These are phyloP conservation scores for Sylvietta virens DNA, from an alignment of 2,113 vertebrate species.

Conservation along the genomic window DNA sequence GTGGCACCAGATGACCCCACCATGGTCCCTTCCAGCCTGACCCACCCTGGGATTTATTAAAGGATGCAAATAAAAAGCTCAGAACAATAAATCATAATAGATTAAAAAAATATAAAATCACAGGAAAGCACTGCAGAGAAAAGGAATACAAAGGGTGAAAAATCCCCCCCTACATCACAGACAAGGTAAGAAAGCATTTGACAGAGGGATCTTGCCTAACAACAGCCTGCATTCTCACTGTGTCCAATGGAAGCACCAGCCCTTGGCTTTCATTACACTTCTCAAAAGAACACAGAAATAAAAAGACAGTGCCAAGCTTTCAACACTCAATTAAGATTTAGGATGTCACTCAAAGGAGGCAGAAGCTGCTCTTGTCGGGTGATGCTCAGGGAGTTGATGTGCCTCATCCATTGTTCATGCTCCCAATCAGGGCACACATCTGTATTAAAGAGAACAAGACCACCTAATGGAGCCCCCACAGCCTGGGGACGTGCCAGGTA, in stretches of 20 bases:
- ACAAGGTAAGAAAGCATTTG: accelerated
- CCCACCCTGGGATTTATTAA: background rate
- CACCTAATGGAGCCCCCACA: background rate
- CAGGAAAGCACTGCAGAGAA: background rate
- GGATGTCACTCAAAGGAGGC: background rate
- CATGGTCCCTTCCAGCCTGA: background rate
- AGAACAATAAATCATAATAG: background rate
- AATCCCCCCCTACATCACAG: background rate
- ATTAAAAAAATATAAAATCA: background rate
- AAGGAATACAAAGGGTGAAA: background rate
- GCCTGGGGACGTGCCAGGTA: background rate
- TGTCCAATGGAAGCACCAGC: background rate
- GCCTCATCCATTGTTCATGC: background rate
- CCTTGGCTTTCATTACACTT: background rate
- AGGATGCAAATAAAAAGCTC: background rate
- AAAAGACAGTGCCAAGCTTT: background rate
- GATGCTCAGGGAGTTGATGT: background rate
- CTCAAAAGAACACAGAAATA: background rate
- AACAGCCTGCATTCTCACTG: accelerated
- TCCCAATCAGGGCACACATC: background rate
- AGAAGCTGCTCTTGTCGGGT: background rate
- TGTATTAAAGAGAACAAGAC: background rate
- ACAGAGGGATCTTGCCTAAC: background rate
- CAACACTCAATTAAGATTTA: background rate
- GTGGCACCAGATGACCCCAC: background rate